A percentile compares a stretch with the other conserved stretches of the same genome.
These are phyloP conservation scores for Elymnias hypermnestra DNA, from an alignment of 1,140 invertebrate species.

Conservation along the genomic window DNA sequence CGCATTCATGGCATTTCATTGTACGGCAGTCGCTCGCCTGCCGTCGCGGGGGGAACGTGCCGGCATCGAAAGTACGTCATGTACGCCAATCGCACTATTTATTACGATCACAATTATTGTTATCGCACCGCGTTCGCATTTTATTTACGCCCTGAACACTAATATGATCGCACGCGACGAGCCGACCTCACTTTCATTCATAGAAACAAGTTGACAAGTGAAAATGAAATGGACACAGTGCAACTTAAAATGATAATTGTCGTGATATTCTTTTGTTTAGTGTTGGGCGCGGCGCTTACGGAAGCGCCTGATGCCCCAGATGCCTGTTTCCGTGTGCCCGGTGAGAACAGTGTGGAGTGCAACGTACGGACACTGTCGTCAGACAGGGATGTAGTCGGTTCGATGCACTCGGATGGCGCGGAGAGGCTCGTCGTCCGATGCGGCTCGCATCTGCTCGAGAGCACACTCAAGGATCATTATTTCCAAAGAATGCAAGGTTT, in stretches of 20 bases:
- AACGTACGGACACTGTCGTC: conserved; percentile 74
- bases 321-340: conserved; percentile 79
- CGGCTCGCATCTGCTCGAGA: conserved; percentile 81
- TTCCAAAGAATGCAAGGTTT: conserved; percentile 83
- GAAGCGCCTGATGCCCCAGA: conserved; percentile 62
- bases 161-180: conserved; percentile 50
- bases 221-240: conserved; percentile 71
- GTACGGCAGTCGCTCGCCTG: conserved; percentile 57
- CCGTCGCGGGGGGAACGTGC: conserved; percentile 57
- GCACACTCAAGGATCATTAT: conserved; percentile 79
- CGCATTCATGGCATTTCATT: conserved; percentile 64
- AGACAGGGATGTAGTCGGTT: conserved; percentile 64
- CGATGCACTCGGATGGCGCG: conserved; percentile 80
- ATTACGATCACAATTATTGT: conserved; percentile 47
- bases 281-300: conserved; percentile 69
- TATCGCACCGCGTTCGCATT: conserved; percentile 43
- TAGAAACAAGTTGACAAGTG: conserved; percentile 57
- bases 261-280: conserved; percentile 70
- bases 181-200: conserved; percentile 51
- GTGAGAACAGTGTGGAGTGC: conserved; percentile 76
- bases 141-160: conserved; percentile 36
- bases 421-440: conserved; percentile 80
- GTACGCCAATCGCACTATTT: conserved; percentile 40
- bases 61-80: conserved; percentile 25
- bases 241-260: conserved; percentile 68